These are phyloP conservation scores for Albula glossodonta DNA, from an alignment of 2,113 vertebrate species.

Conservation along the genomic window DNA sequence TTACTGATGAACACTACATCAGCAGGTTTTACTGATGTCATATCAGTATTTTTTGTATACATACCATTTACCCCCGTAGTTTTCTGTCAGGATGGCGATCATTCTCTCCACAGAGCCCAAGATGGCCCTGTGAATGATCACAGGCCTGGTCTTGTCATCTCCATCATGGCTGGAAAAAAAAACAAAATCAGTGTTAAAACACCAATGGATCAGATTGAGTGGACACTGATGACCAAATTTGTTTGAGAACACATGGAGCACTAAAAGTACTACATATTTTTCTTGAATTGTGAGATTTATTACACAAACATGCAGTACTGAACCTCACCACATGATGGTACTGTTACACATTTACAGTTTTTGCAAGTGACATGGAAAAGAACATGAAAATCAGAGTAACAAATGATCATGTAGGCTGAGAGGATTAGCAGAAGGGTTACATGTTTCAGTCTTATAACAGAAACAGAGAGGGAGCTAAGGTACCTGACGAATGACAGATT, in stretches of 20 bases:
- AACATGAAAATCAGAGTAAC: not conserved
- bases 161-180: conserved; percentile 81
- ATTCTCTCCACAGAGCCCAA: conserved; percentile 96
- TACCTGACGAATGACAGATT: conserved; percentile 92
- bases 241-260: too few species aligned
- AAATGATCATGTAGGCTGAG: not conserved
- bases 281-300: too few species aligned
- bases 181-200: conserved; percentile 1
- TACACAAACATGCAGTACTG: not conserved
- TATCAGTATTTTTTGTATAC: conserved; percentile 18
- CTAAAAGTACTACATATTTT: too few species aligned
- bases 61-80: conserved; percentile 98
- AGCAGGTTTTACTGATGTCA: not conserved
- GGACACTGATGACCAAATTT: too few species aligned
- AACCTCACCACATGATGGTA: conserved; percentile 27
- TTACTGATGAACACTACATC: not conserved
- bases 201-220: too few species aligned
- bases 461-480: not conserved
- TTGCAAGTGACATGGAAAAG: not conserved
- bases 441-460: not conserved
- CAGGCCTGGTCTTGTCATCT: conserved; percentile 91
- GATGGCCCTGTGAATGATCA: conserved; percentile 95
- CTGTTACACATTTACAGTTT: conserved; percentile 24
- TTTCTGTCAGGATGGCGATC: conserved; percentile 97
- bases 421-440: not conserved